A percentile compares a stretch with the other conserved stretches of the same genome.
phyloP scores from a whole-genome alignment of 2,888 invertebrate genomes.

The Stenolophus ochropezus region DNA sequence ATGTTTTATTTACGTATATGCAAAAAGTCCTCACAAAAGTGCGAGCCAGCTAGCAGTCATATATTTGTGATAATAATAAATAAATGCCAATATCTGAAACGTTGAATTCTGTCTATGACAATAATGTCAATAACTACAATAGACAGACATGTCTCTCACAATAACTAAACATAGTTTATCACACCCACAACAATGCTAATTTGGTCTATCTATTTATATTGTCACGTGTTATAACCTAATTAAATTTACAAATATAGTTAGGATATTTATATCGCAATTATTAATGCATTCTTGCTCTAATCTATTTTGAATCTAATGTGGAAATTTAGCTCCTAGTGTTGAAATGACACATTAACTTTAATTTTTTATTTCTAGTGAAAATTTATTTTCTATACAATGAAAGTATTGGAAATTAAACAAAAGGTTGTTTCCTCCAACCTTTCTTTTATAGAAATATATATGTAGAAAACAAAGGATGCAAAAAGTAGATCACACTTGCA shows the following conservation, averaged over 20 bases:
- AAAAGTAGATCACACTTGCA: background rate
- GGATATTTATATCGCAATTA: background rate
- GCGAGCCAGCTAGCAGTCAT: too few species aligned
- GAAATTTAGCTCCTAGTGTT: background rate
- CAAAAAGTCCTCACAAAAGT: too few species aligned
- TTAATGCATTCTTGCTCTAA: background rate
- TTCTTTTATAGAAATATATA: too few species aligned
- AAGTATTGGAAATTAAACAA: too few species aligned
- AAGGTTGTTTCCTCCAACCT: too few species aligned
- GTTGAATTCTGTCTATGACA: background rate
- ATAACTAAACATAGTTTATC: background rate
- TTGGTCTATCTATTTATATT: background rate
- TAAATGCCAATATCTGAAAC: too few species aligned
- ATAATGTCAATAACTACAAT: background rate
- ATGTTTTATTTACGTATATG: too few species aligned
- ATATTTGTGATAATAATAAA: too few species aligned
- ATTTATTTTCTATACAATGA: too few species aligned
- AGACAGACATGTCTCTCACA: background rate
- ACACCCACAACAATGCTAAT: slow-evolving; percentile 4
- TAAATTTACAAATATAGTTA: slow-evolving; percentile 3
- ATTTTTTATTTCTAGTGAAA: background rate
- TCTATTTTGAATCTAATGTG: slow-evolving; percentile 3
- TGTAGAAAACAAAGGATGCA: too few species aligned
- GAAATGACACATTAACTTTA: background rate
- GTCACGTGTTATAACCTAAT: background rate